Conservation (phyloP, 2,888 invertebrate species). For the Anodontia alba region DNA sequence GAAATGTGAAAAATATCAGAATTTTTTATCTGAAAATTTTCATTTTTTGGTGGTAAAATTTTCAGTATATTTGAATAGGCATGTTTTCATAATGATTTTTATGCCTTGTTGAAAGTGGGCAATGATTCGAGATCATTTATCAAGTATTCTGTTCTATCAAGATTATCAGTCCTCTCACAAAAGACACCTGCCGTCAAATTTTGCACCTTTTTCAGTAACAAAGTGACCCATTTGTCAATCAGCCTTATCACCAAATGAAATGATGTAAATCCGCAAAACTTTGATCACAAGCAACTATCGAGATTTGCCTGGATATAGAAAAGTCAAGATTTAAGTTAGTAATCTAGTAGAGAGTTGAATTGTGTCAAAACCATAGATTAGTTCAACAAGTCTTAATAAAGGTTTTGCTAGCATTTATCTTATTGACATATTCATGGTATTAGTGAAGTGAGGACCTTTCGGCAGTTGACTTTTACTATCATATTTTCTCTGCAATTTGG, state of each 20-base stretch:
- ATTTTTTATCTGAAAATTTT: too few relatives aligned
- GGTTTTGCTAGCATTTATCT: constrained; percentile 4
- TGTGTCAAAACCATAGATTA: neutral
- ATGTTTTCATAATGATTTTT: too few relatives aligned
- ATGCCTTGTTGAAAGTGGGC: neutral
- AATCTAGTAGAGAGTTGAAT: constrained; percentile 7
- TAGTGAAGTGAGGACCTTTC: neutral
- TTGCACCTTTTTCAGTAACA: constrained; percentile 27
- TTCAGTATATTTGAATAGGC: too few relatives aligned
- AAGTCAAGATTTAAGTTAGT: neutral
- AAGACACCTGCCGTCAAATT: constrained; percentile 38
- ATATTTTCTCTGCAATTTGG: neutral
- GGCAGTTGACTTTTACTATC: neutral
- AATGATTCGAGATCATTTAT: neutral
- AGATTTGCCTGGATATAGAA: constrained; percentile 13
- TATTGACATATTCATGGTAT: constrained; percentile 7
- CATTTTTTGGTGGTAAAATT: too few relatives aligned
- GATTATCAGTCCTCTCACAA: constrained; percentile 14
- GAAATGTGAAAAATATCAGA: too few relatives aligned
- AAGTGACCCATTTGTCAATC: constrained; percentile 18
- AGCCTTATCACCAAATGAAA: constrained; percentile 5
- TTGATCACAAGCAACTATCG: constrained; percentile 1
- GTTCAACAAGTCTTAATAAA: neutral
- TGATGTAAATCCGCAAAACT: constrained; percentile 8
- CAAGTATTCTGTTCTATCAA: neutral